Base-by-base conservation (phyloP, 2,888 invertebrate species). In the Hypomecis atomaria region DNA sequence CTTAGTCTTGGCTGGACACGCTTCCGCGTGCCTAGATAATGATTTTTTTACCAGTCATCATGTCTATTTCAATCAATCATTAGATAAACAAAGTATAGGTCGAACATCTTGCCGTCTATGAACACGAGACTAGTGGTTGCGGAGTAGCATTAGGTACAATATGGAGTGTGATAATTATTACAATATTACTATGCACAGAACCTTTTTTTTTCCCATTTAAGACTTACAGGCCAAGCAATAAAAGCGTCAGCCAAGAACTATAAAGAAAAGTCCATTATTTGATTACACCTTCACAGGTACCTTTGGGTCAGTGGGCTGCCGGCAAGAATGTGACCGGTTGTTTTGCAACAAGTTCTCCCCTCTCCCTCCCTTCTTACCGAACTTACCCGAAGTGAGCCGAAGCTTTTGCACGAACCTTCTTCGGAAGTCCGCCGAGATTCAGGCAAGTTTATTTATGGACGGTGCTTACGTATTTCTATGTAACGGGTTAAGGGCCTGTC, bases 241-340 rank as follows among this genome's bases (percentile, higher is more conserved):
- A 4, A 38, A 38, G 38, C 38, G 38, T 9, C 38, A 38, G 6
- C 38, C 9, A 9, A 23, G 10, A 36, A 13, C 38, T 44, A 45
- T 23, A 48, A 23, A 23, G 1, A 58, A 48, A 45, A 50, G 58
- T 50, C 50, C 44, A 52, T 38, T 52, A 52, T 38, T 45, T 33
- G 38, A 37, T 66, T 63, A 72, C 68, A 76, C 68, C 70, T 75
- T 72, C 74, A 66, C 54, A 58, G 55, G 62, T 70, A 82, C 85
- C 87, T 89, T 89, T 91, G 82, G 92, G 92, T 92, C 88, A 92
- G 84, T 92, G 86, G 92, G 91, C 89, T 89, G 88, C 74, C 68
- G 67, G 67, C 78, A 58, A 89, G 92, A 91, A 92, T 91, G 92
- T 83, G 84, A 86, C 78, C 86, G 83, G 79, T 78, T 81, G 84